Conservation (phyloP, 2,797 vertebrate species). For the Aldrovandia affinis region DNA sequence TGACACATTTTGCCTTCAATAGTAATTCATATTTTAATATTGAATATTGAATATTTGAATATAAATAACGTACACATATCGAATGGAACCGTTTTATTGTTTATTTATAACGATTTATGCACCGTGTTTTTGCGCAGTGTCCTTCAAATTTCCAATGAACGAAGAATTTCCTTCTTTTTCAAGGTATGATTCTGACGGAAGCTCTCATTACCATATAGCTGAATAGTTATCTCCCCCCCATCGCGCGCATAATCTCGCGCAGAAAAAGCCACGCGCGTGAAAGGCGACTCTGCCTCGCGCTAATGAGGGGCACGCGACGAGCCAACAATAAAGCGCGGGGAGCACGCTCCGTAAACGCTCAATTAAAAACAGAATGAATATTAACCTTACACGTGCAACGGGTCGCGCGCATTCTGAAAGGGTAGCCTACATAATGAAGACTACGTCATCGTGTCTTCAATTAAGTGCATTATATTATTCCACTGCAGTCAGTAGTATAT, state of each 20-base stretch:
- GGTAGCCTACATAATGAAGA: background rate
- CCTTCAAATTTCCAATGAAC: constrained; percentile 23
- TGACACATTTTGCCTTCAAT: background rate
- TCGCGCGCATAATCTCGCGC: constrained; percentile 69
- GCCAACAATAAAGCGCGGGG: constrained; percentile 78
- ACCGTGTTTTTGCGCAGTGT: constrained; percentile 17
- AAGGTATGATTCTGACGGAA: constrained; percentile 57
- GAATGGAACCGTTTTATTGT: background rate
- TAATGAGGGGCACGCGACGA: constrained; percentile 86
- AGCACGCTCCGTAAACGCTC: background rate
- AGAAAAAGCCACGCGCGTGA: constrained; percentile 72
- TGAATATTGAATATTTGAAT: constrained; percentile 1
- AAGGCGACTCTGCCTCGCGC: constrained; percentile 68
- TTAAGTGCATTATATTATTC: background rate
- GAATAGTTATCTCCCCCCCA: constrained; percentile 74
- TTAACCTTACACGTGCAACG: constrained; percentile 7
- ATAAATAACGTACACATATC: background rate
- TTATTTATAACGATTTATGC: background rate
- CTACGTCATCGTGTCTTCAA: background rate
- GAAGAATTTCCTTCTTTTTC: constrained; percentile 48
- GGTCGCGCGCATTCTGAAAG: background rate
- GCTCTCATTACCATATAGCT: constrained; percentile 96
- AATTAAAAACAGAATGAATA: constrained; percentile 5
- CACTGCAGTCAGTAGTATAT: background rate
- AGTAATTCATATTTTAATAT: background rate